Conservation (phyloP, 2,888 invertebrate species). For the Xiphydria camelus region DNA sequence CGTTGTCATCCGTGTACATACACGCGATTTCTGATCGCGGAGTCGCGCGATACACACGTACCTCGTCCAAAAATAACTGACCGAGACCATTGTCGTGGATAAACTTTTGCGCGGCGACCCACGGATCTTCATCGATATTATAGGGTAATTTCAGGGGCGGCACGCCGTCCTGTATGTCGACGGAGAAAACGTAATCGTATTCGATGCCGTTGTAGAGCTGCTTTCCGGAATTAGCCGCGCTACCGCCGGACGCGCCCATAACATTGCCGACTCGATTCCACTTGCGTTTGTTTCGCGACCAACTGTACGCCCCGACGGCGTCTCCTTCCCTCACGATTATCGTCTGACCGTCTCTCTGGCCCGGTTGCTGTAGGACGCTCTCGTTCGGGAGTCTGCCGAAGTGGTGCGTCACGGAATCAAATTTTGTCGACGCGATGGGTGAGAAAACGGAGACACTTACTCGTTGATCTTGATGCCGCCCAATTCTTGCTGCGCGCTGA, state of each 20-base stretch:
- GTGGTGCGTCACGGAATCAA: constrained; percentile 3
- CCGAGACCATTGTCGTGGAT: constrained; percentile 83
- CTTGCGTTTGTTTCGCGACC: constrained; percentile 67
- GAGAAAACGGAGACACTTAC: constrained; percentile 59
- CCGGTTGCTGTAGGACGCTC: constrained; percentile 76
- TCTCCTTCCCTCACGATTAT: constrained; percentile 78
- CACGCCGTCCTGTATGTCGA: constrained; percentile 91
- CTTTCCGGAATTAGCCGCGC: constrained; percentile 71
- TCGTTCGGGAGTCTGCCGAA: constrained; percentile 74
- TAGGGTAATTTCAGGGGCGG: constrained; percentile 90
- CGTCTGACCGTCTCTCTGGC: constrained; percentile 81
- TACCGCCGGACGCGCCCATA: constrained; percentile 74
- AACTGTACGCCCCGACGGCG: constrained; percentile 78
- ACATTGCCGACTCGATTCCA: constrained; percentile 93
- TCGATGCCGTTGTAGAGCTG: constrained; percentile 84
- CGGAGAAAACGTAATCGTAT: constrained; percentile 94
- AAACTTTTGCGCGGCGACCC: constrained; percentile 88
- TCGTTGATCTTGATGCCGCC: constrained; percentile 86
- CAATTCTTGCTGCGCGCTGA: constrained; percentile 70
- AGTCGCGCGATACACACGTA: no score
- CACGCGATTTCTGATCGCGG: no score
- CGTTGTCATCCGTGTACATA: no score
- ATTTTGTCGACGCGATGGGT: constrained; percentile 1
- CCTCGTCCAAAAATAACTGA: constrained; percentile 82
- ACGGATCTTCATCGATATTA: constrained; percentile 89